Conservation (phyloP, 2,113 vertebrate species). For the Irena cyanogastra region DNA sequence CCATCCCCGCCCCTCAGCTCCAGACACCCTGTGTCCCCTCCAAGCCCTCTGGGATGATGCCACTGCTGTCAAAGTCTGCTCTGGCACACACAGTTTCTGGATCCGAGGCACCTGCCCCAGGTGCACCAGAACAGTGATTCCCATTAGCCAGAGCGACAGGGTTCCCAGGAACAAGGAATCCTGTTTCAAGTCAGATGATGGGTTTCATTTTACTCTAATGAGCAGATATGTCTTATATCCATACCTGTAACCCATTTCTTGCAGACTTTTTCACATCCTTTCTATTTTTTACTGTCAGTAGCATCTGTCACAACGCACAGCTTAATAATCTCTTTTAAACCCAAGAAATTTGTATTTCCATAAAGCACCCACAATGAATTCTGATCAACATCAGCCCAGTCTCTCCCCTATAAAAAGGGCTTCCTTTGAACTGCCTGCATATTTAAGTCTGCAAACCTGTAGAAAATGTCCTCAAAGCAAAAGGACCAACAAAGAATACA, state of each 20-base stretch:
- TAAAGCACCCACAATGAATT: conserved; percentile 54
- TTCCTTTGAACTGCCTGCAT: not conserved
- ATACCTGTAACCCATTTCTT: conserved; percentile 19
- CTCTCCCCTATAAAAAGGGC: conserved; percentile 23
- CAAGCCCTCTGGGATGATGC: fast-evolving
- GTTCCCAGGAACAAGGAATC: not conserved
- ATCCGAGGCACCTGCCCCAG: fast-evolving
- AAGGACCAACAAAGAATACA: not conserved
- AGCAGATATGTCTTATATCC: conserved; percentile 38
- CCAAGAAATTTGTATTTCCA: conserved; percentile 60
- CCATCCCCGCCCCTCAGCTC: fast-evolving
- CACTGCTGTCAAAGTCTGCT: fast-evolving
- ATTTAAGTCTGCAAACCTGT: not conserved
- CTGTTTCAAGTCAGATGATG: not conserved
- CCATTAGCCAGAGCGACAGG: not conserved
- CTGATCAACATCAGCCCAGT: conserved; percentile 60
- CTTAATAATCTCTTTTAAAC: conserved; percentile 58
- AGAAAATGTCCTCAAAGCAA: not conserved
- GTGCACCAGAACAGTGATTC: fast-evolving
- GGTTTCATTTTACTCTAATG: not conserved
- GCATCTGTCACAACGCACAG: conserved; percentile 59
- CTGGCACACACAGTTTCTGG: fast-evolving
- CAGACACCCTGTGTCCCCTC: fast-evolving
- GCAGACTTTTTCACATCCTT: conserved; percentile 39
- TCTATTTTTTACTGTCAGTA: conserved; percentile 54